phyloP scores from a whole-genome alignment of 2,113 vertebrate species.

The Hypomesus transpacificus region DNA sequence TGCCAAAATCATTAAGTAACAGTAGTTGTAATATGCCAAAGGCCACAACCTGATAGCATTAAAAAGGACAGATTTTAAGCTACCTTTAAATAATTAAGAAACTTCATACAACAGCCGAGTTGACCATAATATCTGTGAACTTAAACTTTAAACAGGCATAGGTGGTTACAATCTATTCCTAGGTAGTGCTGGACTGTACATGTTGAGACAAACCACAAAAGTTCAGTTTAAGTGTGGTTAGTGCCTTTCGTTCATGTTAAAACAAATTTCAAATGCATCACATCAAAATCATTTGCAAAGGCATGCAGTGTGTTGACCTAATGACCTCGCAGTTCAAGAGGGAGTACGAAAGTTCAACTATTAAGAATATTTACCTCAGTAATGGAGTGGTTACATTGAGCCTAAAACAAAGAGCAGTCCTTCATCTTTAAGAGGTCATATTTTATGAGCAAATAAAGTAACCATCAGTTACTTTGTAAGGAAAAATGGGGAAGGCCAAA shows the following conservation, averaged over 20 bases:
- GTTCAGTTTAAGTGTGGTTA: constrained; percentile 19
- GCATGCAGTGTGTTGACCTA: constrained; percentile 47
- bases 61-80: constrained; percentile 25
- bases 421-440: constrained; percentile 27
- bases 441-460: constrained; percentile 14
- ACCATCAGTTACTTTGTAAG: constrained; percentile 25
- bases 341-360: constrained; percentile 34
- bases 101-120: constrained; percentile 24
- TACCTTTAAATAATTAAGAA: constrained; percentile 29
- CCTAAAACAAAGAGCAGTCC: constrained; percentile 36
- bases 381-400: constrained; percentile 32
- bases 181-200: constrained; percentile 21
- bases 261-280: constrained; percentile 38
- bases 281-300: constrained; percentile 45
- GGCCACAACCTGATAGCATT: constrained; percentile 53
- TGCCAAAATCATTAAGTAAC: constrained; percentile 18
- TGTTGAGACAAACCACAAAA: not conserved
- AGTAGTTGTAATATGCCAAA: constrained; percentile 40
- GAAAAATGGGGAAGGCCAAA: constrained; percentile 18
- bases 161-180: constrained; percentile 59
- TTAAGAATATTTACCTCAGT: constrained; percentile 55
- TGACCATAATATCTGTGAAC: constrained; percentile 14
- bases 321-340: constrained; percentile 43
- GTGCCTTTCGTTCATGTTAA: constrained; percentile 29
- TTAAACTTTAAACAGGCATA: constrained; percentile 47